Evolutionary conservation across 2,797 vertebrate species (phyloP).

Genomic region (Acomys russatus): DNA sequence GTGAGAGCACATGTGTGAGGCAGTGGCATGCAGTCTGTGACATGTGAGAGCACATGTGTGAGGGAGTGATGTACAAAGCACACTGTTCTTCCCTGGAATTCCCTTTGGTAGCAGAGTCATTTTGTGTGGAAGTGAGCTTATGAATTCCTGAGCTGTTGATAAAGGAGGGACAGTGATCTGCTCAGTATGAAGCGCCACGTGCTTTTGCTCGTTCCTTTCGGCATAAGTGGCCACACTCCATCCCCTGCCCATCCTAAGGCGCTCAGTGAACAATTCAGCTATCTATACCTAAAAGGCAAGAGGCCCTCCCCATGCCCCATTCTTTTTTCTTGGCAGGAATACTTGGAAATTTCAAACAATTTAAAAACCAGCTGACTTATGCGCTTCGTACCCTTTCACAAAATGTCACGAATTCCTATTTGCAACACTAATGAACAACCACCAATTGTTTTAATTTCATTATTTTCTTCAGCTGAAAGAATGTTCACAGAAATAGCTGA

Average conservation of each 20-base stretch:
- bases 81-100: not conserved
- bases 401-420: conserved; percentile 85
- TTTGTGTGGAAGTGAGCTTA: conserved; percentile 53
- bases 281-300: conserved; percentile 79
- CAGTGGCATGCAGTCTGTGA: too few relatives aligned
- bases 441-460: conserved; percentile 84
- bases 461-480: conserved; percentile 80
- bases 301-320: not conserved
- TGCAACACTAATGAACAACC: conserved; percentile 84
- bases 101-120: not conserved
- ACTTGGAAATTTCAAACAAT: conserved; percentile 81
- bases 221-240: not conserved
- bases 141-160: conserved; percentile 11
- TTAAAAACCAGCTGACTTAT: conserved; percentile 82
- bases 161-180: not conserved
- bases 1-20: too few relatives aligned
- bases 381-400: conserved; percentile 73
- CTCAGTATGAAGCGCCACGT: not conserved
- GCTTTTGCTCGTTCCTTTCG: not conserved
- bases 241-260: not conserved
- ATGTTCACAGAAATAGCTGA: conserved; percentile 74
- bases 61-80: too few relatives aligned
- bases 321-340: conserved; percentile 73
- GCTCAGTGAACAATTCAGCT: conserved; percentile 56
- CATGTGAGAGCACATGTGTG: too few relatives aligned